These are phyloP conservation scores for Pteropus alecto DNA, from an alignment of 2,113 vertebrate genomes.

Conservation along the genomic window DNA sequence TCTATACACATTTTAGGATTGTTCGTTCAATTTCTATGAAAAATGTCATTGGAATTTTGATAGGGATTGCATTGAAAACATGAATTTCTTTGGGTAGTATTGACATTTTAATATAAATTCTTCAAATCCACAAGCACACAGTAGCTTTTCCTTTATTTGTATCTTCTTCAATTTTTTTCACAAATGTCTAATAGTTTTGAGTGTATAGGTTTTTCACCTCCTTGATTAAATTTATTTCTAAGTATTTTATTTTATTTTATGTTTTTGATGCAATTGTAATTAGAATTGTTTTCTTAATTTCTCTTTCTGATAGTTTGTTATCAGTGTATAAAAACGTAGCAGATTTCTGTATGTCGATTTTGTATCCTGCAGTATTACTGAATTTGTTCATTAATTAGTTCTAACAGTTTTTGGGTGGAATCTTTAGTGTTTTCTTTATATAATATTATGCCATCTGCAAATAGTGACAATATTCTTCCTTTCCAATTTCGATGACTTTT, in stretches of 20 bases:
- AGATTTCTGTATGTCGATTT: no score
- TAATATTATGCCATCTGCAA: no score
- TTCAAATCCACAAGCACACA: neutral
- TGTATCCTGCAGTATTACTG: no score
- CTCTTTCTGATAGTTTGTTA: no score
- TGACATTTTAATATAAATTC: neutral
- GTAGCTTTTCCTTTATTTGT: neutral
- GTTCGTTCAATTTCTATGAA: neutral
- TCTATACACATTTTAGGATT: neutral
- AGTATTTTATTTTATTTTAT: no score
- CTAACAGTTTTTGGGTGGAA: no score
- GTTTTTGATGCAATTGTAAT: no score
- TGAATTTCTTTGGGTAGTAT: neutral
- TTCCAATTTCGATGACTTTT: neutral
- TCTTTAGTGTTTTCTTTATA: no score
- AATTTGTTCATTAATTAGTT: no score
- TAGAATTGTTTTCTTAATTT: no score
- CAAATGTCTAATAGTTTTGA: neutral
- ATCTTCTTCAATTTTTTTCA: neutral
- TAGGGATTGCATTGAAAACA: neutral
- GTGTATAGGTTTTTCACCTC: neutral
- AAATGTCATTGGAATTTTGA: neutral
- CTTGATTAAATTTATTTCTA: neutral
- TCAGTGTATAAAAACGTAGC: no score
- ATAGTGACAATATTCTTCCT: neutral